Evolutionary conservation across 2,113 vertebrate species (phyloP), one percentile per base, ranked within the genome.

Genomic region (Prinia subflava): DNA sequence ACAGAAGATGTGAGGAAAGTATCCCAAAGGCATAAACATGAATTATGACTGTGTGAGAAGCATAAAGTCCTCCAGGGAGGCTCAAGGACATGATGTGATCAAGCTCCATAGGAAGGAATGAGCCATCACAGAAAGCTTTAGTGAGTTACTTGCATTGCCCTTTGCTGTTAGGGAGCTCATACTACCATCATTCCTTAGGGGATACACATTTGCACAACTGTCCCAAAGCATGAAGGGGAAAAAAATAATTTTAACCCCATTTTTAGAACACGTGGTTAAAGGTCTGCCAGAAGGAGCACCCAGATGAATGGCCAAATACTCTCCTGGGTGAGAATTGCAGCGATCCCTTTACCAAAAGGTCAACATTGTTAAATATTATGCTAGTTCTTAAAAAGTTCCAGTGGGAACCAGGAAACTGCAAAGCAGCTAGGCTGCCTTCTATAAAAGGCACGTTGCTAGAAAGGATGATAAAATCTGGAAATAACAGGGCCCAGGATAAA

Each of bases 351-450:
- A 83, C 75, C 64, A 35, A 49, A 73, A 83, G 84, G 71, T 42
- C 83, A 73, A 4, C 5, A 11, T 56, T 77, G 59, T 89, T 83
- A 83, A 93, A 78, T 44, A 78, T 4, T 13, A 87, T 69, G 60
- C 52, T 95, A 60, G 63, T 77, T 93, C 87, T 85, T 74, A 75
- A 70, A 83, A 94, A 77, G 76, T 90, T 93, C 92, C 89, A 78
- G 83, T 96, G 96, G 92, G 94, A 96, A 97, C 79, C 71, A 92
- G 94, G 95, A 89, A 97, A 81, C 76, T 35, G 52, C 80, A 87
- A 71, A 90, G 52, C 76, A 67, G 30, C 0, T 5, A 47, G 50
- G 47, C 76, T 67, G 73, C 71, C 55, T 92, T 90, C 96, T 96
- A 89, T 95, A 95, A 96, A 95, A 96, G 92, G 92, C 91, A 95